These are phyloP conservation scores for Echiichthys vipera DNA, from an alignment of 2,797 vertebrate genomes.

Conservation along the genomic window DNA sequence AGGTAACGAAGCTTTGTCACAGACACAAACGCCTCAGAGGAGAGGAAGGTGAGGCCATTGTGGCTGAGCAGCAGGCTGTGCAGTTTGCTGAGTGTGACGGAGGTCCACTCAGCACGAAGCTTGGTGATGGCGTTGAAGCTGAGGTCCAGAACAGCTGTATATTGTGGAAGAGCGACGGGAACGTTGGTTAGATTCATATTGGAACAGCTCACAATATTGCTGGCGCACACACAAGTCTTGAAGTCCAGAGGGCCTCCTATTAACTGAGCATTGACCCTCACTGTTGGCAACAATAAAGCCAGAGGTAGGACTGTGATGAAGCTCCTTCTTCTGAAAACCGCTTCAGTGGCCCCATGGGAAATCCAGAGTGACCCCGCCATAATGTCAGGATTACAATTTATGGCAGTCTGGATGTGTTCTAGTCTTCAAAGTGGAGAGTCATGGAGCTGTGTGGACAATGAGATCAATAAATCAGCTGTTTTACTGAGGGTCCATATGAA, in stretches of 20 bases:
- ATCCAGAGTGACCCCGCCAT: constrained; percentile 52
- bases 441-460: constrained; percentile 56
- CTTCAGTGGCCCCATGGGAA: constrained; percentile 26
- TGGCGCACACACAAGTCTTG: constrained; percentile 91
- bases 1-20: constrained; percentile 89
- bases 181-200: constrained; percentile 85
- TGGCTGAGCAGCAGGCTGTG: constrained; percentile 90
- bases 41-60: constrained; percentile 92
- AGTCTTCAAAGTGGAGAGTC: constrained; percentile 37
- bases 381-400: constrained; percentile 18
- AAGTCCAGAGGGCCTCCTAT: constrained; percentile 79
- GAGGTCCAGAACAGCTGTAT: constrained; percentile 90
- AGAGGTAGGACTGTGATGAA: constrained; percentile 47
- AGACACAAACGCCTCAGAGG: constrained; percentile 90
- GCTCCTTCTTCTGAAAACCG: constrained; percentile 16
- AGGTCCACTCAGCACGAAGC: constrained; percentile 90
- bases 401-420: constrained; percentile 7
- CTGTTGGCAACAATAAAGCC: constrained; percentile 45
- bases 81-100: constrained; percentile 81
- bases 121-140: constrained; percentile 91
- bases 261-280: constrained; percentile 32
- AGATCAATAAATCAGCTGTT: constrained; percentile 25
- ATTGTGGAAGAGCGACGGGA: constrained; percentile 85
- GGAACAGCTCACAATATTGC: constrained; percentile 95
- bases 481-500: neutral